phyloP scores from a whole-genome alignment of 2,888 invertebrate genomes.

The Baronia brevicornis region DNA sequence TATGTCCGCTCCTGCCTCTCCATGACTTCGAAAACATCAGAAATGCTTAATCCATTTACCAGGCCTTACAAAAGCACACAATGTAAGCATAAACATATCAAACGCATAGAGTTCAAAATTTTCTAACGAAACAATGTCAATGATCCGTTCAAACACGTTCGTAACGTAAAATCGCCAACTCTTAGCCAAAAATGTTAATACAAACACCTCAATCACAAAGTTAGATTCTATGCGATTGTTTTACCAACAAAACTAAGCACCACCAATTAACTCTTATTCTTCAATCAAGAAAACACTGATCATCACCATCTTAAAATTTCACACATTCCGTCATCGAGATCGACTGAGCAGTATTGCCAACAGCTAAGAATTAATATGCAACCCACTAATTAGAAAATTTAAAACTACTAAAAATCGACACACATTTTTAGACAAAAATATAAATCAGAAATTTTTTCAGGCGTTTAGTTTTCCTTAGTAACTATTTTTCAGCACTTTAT shows the following conservation, averaged over 20 bases:
- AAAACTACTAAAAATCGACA: too few species aligned
- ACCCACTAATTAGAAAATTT: too few species aligned
- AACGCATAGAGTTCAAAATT: conserved; percentile 58
- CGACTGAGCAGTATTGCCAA: conserved; percentile 67
- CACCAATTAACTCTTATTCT: conserved; percentile 34
- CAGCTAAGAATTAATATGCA: conserved; percentile 42
- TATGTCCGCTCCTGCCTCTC: conserved; percentile 69
- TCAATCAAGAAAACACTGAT: conserved; percentile 57
- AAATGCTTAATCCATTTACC: conserved; percentile 60
- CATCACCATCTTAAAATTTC: conserved; percentile 72
- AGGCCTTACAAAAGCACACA: conserved; percentile 50
- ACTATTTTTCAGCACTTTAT: too few species aligned
- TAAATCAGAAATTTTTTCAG: too few species aligned
- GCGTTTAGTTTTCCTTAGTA: too few species aligned
- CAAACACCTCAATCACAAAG: conserved; percentile 27
- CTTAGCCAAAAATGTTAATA: conserved; percentile 27
- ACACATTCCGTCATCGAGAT: conserved; percentile 74
- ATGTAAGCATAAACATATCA: conserved; percentile 64
- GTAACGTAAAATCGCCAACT: conserved; percentile 40
- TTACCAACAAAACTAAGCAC: conserved; percentile 35
- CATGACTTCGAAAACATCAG: conserved; percentile 71
- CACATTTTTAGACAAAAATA: too few species aligned
- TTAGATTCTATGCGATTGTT: conserved; percentile 36
- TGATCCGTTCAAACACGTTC: conserved; percentile 60
- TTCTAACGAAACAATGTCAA: conserved; percentile 71